phyloP scores from a whole-genome alignment of 2,888 invertebrate genomes.

The Standfussiana lucernea region DNA sequence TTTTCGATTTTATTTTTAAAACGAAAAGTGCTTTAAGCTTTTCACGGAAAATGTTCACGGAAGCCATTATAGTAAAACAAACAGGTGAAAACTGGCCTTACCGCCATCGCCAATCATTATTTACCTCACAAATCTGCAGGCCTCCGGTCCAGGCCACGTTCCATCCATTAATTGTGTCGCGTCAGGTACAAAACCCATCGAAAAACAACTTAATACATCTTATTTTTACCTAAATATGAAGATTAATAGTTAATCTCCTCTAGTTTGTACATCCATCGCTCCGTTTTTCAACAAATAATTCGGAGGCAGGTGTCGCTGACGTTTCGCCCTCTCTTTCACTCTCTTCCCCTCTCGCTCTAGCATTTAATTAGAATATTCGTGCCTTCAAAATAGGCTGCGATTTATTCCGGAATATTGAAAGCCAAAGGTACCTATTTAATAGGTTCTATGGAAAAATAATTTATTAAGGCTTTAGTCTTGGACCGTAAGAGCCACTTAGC shows the following conservation, averaged over 20 bases:
- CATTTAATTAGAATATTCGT: constrained; percentile 70
- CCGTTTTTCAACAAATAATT: constrained; percentile 80
- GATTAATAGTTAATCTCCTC: constrained; percentile 58
- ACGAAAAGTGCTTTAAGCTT: not conserved
- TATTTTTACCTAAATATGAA: constrained; percentile 48
- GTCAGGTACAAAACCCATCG: constrained; percentile 28
- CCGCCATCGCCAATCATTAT: constrained; percentile 7
- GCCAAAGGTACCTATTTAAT: constrained; percentile 61
- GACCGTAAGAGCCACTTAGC: constrained; percentile 41
- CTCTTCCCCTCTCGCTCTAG: constrained; percentile 58
- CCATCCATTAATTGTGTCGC: constrained; percentile 46
- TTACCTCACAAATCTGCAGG: constrained; percentile 20
- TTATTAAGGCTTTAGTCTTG: constrained; percentile 50
- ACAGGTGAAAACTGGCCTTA: not conserved
- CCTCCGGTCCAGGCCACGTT: not conserved
- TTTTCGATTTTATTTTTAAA: not conserved
- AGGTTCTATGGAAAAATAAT: constrained; percentile 59
- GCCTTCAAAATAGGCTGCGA: constrained; percentile 61
- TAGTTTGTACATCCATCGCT: constrained; percentile 58
- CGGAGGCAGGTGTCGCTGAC: constrained; percentile 81
- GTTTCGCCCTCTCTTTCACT: constrained; percentile 58
- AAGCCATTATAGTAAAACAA: not conserved
- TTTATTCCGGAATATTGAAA: constrained; percentile 71
- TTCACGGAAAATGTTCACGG: not conserved
- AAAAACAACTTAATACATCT: constrained; percentile 43